phyloP scores from a whole-genome alignment of 1,140 invertebrate species.

The Tetraneura akinire region DNA sequence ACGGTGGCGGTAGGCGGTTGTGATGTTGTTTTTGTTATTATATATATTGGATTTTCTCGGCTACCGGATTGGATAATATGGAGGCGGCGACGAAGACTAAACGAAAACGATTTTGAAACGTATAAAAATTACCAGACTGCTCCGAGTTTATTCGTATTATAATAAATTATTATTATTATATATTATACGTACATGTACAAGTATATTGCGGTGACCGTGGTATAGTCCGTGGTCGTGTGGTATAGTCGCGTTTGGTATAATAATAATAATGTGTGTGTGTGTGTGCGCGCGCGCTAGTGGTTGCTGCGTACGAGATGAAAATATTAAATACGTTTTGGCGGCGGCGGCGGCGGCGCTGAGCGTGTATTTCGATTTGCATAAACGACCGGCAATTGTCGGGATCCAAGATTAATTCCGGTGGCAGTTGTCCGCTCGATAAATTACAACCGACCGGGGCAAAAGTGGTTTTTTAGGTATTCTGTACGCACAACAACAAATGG shows the following conservation, averaged over 20 bases:
- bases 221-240: background rate
- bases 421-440: conserved; percentile 51
- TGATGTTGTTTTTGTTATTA: conserved; percentile 1
- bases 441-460: conserved; percentile 46
- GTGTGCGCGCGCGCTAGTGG: conserved; percentile 7
- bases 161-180: background rate
- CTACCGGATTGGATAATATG: conserved; percentile 27
- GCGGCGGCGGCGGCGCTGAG: conserved; percentile 3
- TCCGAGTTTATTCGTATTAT: background rate
- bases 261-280: background rate
- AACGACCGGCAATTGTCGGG: conserved; percentile 47
- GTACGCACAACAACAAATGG: conserved; percentile 34
- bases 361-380: conserved; percentile 46
- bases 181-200: background rate
- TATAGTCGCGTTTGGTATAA: background rate
- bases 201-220: conserved; percentile 10
- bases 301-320: conserved; percentile 37
- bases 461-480: conserved; percentile 40
- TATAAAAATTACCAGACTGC: conserved; percentile 6
- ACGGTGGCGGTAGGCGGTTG: background rate
- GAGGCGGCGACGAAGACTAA: conserved; percentile 7
- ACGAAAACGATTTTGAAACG: conserved; percentile 19
- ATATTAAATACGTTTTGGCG: conserved; percentile 45
- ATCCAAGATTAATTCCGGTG: conserved; percentile 49
- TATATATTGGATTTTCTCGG: conserved; percentile 41